A percentile compares a stretch with the other conserved stretches of the same genome.
Evolutionary conservation across 2,888 invertebrate species (phyloP).

Genomic region (Cordilura impudica): DNA sequence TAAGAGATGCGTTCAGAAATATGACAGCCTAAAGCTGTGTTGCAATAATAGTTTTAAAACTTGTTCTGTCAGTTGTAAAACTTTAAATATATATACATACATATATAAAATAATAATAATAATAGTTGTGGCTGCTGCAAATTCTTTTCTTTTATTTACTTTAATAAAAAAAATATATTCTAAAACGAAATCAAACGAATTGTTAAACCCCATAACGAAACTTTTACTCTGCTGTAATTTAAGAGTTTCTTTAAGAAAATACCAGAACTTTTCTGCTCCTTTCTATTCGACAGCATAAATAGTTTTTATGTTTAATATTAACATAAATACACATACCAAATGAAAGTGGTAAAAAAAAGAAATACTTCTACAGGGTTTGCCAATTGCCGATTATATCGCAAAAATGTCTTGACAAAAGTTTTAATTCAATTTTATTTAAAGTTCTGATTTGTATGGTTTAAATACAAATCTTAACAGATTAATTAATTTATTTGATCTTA

Average conservation of each 20-base stretch:
- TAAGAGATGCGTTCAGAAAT: constrained; percentile 40
- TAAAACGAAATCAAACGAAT: constrained; percentile 38
- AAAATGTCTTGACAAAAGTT: too few relatives aligned
- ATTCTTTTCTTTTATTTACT: constrained; percentile 61
- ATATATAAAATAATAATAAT: neutral
- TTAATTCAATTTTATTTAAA: too few relatives aligned
- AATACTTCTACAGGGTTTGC: constrained; percentile 14
- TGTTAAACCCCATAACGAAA: constrained; percentile 11
- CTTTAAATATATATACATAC: constrained; percentile 19
- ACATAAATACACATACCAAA: constrained; percentile 51
- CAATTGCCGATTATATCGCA: neutral
- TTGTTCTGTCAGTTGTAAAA: constrained; percentile 35
- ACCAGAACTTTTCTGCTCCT: constrained; percentile 28
- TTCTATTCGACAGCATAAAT: constrained; percentile 23
- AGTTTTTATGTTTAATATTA: constrained; percentile 55
- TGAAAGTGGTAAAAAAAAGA: constrained; percentile 5
- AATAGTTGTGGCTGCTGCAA: constrained; percentile 60
- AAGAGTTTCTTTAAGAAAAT: constrained; percentile 41
- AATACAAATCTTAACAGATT: too few relatives aligned
- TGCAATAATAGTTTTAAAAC: constrained; percentile 57
- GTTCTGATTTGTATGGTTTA: too few relatives aligned
- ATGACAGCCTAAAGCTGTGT: constrained; percentile 61
- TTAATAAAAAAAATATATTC: constrained; percentile 34
- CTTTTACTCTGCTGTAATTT: constrained; percentile 44
- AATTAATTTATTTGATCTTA: too few relatives aligned